Percentiles rank a stretch among this genome's conserved stretches.
Conservation (phyloP, 2,113 vertebrate species). For the Tenrec ecaudatus region DNA sequence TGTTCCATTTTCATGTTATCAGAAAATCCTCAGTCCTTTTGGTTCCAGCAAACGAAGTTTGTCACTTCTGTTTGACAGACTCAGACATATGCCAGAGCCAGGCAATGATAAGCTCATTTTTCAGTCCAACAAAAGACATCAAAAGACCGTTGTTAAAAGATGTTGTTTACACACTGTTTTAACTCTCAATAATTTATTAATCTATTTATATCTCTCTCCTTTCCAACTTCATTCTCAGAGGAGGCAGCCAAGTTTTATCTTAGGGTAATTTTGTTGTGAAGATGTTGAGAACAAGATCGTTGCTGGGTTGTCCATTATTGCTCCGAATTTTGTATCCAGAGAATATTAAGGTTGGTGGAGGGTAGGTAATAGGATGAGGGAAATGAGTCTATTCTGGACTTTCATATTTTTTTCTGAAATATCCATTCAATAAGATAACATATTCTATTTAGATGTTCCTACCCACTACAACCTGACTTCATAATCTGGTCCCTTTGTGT, state of each 20-base stretch:
- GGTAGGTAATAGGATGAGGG: background rate
- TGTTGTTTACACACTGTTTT: slow-evolving; percentile 74
- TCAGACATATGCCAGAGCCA: slow-evolving; percentile 57
- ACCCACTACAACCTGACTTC: background rate
- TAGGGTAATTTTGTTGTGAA: slow-evolving; percentile 38
- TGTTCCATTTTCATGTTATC: slow-evolving; percentile 17
- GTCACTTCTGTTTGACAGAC: slow-evolving; percentile 54
- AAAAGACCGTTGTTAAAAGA: slow-evolving; percentile 69
- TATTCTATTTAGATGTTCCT: background rate
- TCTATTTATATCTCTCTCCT: slow-evolving; percentile 57
- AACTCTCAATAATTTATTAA: slow-evolving; percentile 81
- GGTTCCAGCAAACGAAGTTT: slow-evolving; percentile 68
- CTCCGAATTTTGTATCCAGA: slow-evolving; percentile 36
- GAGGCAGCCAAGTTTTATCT: slow-evolving; percentile 65
- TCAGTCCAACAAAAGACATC: slow-evolving; percentile 70
- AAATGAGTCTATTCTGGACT: background rate
- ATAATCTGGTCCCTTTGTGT: background rate
- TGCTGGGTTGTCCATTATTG: slow-evolving; percentile 54
- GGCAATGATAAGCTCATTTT: slow-evolving; percentile 66
- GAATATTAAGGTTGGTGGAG: background rate
- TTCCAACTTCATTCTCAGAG: slow-evolving; percentile 64
- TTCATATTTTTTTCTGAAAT: slow-evolving; percentile 14
- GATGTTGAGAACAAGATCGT: background rate
- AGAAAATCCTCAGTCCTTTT: slow-evolving; percentile 58
- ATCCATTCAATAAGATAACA: background rate